Percentiles rank a stretch among this genome's conserved stretches.
Evolutionary conservation across 2,888 invertebrate genomes (phyloP).

Genomic region (Meliscaeva auricollis): DNA sequence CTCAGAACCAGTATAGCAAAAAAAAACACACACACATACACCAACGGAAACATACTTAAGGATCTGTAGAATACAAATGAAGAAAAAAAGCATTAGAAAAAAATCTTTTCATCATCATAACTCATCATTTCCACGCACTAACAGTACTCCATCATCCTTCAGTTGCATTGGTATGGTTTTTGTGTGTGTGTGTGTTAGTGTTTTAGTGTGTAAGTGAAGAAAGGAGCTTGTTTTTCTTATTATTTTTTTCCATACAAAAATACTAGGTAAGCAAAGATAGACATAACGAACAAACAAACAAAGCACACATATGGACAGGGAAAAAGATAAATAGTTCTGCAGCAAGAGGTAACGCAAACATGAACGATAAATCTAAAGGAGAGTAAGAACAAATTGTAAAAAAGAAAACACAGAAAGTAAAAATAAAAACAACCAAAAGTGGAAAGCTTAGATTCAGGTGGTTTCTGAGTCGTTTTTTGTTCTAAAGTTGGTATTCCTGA

Average conservation of each 20-base stretch:
- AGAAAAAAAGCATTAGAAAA: constrained; percentile 4
- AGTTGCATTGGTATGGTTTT: background rate
- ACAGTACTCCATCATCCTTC: constrained; percentile 27
- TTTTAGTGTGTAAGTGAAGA: background rate
- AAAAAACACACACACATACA: constrained; percentile 27
- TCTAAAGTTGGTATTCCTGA: constrained; percentile 6
- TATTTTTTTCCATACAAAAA: background rate
- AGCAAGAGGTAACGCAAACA: constrained; percentile 42
- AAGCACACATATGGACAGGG: constrained; percentile 20
- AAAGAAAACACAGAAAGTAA: background rate
- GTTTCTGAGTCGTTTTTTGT: background rate
- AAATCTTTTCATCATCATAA: constrained; percentile 66
- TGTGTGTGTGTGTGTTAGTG: constrained; percentile 2
- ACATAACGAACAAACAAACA: constrained; percentile 38
- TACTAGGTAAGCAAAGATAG: background rate
- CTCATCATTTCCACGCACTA: constrained; percentile 63
- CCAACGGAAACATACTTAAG: constrained; percentile 34
- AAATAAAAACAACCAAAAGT: background rate
- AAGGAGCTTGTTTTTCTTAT: background rate
- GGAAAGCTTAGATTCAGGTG: constrained; percentile 14
- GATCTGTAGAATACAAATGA: constrained; percentile 17
- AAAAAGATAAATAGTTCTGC: constrained; percentile 65
- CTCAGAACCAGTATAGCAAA: background rate
- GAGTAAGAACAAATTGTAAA: constrained; percentile 16
- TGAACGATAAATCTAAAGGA: constrained; percentile 40